phyloP scores from a whole-genome alignment of 2,888 invertebrate genomes.

The Eledone cirrhosa region DNA sequence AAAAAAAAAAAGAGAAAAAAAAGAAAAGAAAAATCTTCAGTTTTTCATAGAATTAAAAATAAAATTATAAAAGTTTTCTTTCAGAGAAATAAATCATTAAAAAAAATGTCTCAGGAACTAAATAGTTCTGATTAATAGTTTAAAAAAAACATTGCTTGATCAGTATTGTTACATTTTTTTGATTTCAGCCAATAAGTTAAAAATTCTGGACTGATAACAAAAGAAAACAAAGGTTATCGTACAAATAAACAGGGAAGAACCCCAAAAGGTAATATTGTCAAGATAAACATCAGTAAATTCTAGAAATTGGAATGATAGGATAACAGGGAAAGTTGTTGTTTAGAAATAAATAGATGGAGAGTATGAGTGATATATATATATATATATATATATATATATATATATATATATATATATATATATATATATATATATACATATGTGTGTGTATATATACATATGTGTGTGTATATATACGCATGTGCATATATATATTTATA shows the following conservation, averaged over 20 bases:
- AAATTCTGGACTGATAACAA: background rate
- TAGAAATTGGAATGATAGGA: background rate
- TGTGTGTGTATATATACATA: background rate
- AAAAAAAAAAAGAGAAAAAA: too few species aligned
- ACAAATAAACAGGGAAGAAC: background rate
- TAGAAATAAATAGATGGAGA: background rate
- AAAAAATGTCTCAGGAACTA: too few species aligned
- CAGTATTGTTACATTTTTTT: background rate
- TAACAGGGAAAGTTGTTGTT: background rate
- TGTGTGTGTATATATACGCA: background rate
- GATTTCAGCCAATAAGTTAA: background rate
- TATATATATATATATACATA: background rate
- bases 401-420: constrained; percentile 1
- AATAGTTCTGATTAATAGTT: too few species aligned
- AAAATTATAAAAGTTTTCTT: too few species aligned
- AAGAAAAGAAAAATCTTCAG: too few species aligned
- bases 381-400: background rate
- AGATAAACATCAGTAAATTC: too few species aligned
- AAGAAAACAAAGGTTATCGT: background rate
- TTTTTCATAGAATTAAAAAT: too few species aligned
- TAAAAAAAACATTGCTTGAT: too few species aligned
- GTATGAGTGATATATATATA: background rate
- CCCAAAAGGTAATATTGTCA: background rate
- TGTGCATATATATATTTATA: too few species aligned
- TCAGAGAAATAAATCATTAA: too few species aligned